Base-by-base conservation (phyloP, 2,113 vertebrate species). In the Dasyurus viverrinus region DNA sequence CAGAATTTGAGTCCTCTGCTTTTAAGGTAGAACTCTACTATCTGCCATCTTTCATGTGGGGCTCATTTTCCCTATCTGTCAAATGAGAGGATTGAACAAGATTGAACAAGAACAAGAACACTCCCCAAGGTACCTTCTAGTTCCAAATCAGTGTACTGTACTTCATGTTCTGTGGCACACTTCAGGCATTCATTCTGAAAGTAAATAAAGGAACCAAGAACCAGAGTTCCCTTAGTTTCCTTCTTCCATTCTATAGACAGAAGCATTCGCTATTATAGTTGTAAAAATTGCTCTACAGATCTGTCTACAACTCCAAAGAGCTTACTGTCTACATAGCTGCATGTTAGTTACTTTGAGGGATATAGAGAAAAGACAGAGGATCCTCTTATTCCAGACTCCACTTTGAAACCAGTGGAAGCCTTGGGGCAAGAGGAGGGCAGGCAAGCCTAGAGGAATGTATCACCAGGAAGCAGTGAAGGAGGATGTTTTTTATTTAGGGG, bases 241-340 rank as follows among this genome's bases (percentile, higher is more conserved):
- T 76, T 96, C 96, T 93, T 24, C 46, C 90, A 68, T 76, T 89
- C 92, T 97, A 8, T 24, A 25, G 94, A 48, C 54, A 93, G 52
- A 54, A 92, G n/a, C 54, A 9, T 46, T 42, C 90, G 57, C 57
- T 93, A 48, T 54, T 90, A 54, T 92, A 89, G 48, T 95, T 53
- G 84, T 92, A 93, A 89, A 94, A 94, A 89, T 93, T 53, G 5
- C 90, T 95, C 96, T 95, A 42, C 68, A 24, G 90, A 94, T 92
- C 84, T 53, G 92, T 93, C 93, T 94, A 57, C 19, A 94, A 55
- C 93, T 94, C 30, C 0, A 11, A 76, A 19, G 60, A n/a, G 14
- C 60, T 76, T n/a, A 76, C 60, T n/a, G 60, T 76, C 36, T 76
- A 16, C 36, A n/a, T 42, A 84, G n/a, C 68, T 42, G 19, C 16